Conservation (phyloP, 2,888 invertebrate species). For the Eristalis arbustorum region DNA sequence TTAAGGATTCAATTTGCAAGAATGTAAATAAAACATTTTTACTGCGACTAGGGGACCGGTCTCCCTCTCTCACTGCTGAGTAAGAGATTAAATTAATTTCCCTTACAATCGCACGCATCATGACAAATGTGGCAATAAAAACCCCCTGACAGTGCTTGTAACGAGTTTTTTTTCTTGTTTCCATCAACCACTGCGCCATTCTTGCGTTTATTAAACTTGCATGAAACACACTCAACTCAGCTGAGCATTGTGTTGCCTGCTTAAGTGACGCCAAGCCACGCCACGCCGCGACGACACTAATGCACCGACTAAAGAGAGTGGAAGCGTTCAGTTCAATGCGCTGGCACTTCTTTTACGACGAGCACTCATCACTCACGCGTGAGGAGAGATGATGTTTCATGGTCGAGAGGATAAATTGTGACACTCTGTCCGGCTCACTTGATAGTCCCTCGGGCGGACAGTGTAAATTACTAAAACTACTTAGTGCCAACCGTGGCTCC, state of each 20-base stretch:
- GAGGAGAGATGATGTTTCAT: neutral
- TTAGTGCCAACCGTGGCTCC: neutral
- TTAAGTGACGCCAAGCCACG: neutral
- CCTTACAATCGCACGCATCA: slow-evolving; percentile 40
- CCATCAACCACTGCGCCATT: neutral
- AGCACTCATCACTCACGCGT: neutral
- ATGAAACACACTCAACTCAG: neutral
- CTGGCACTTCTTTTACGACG: neutral
- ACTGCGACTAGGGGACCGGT: slow-evolving; percentile 9
- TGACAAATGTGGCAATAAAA: slow-evolving; percentile 56
- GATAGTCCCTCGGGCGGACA: neutral
- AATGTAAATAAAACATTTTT: slow-evolving; percentile 60
- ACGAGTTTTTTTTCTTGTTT: neutral
- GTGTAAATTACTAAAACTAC: slow-evolving; percentile 3
- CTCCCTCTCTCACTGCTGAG: neutral
- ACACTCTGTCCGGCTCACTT: neutral
- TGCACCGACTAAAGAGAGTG: neutral
- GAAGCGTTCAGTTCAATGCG: neutral
- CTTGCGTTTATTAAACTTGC: neutral
- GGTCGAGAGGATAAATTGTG: neutral
- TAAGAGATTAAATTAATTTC: slow-evolving; percentile 40
- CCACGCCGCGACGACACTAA: neutral
- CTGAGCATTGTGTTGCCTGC: neutral
- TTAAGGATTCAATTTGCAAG: slow-evolving; percentile 52
- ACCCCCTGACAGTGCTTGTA: neutral